Evolutionary conservation across 2,113 vertebrate genomes (phyloP).

Genomic region (Propithecus coquereli): DNA sequence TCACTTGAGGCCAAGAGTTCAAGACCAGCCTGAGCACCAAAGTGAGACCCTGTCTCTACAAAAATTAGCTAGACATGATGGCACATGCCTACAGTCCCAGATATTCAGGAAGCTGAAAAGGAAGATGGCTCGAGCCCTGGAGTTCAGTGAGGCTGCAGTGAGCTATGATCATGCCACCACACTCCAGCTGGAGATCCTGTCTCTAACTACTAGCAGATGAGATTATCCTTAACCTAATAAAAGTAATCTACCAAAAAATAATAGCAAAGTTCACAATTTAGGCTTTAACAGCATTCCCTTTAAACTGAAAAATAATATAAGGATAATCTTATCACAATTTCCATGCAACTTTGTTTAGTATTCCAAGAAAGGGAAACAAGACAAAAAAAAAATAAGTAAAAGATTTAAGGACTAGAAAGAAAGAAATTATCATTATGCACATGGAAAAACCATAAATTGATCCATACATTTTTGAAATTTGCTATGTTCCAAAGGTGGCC

Average conservation of each 20-base stretch:
- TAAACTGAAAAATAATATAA: slow-evolving; percentile 22
- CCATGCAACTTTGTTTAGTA: background rate
- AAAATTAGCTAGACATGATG: too few species aligned
- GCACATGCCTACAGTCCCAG: too few species aligned
- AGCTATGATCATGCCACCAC: too few species aligned
- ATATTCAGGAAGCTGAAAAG: too few species aligned
- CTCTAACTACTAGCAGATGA: background rate
- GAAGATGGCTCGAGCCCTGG: too few species aligned
- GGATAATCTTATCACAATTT: background rate
- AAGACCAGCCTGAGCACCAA: too few species aligned
- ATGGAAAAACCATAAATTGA: background rate
- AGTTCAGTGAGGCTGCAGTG: too few species aligned
- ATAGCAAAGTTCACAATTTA: slow-evolving; percentile 28
- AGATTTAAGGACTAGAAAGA: slow-evolving; percentile 22
- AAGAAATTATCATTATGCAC: slow-evolving; percentile 14
- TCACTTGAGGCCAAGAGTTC: too few species aligned
- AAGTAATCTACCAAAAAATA: background rate
- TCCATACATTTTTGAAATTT: background rate
- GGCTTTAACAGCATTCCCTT: background rate
- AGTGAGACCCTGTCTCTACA: too few species aligned
- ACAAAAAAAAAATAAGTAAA: background rate
- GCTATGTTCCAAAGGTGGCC: background rate
- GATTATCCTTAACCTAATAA: slow-evolving; percentile 11
- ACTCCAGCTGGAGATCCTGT: too few species aligned
- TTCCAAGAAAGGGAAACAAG: slow-evolving; percentile 1